Conservation (phyloP, 2,888 invertebrate species). For the Scaptomyza cyrtandrae region DNA sequence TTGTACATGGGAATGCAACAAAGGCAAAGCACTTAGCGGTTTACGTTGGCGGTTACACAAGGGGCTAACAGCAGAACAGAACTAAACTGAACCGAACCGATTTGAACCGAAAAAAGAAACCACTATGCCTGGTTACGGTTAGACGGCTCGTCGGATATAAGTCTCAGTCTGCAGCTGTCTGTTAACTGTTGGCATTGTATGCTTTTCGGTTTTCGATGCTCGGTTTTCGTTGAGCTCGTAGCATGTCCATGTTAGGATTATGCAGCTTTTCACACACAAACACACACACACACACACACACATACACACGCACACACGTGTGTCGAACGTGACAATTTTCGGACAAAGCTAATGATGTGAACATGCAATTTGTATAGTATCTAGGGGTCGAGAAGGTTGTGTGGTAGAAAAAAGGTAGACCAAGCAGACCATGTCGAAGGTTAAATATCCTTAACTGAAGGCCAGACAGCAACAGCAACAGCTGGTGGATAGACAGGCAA, state of each 20-base stretch:
- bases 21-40: conserved; percentile 72
- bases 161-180: neutral
- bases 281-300: conserved; percentile 2
- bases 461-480: conserved; percentile 11
- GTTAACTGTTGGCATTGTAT: conserved; percentile 14
- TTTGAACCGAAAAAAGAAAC: neutral
- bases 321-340: conserved; percentile 71
- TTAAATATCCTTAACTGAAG: conserved; percentile 29
- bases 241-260: conserved; percentile 52
- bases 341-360: conserved; percentile 74
- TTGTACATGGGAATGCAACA: conserved; percentile 51
- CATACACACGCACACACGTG: conserved; percentile 29
- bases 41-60: conserved; percentile 51
- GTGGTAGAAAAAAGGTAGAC: neutral
- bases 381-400: neutral
- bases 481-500: conserved; percentile 6
- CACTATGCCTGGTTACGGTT: conserved; percentile 37
- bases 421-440: conserved; percentile 5
- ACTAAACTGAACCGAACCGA: neutral
- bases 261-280: conserved; percentile 54
- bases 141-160: conserved; percentile 17
- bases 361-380: conserved; percentile 63
- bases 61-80: conserved; percentile 7
- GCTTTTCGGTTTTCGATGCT: conserved; percentile 27
- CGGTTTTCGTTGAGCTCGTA: conserved; percentile 10